Evolutionary conservation across 2,113 vertebrate genomes (phyloP), one percentile per base, ranked within the genome.

Genomic region (Brevimyrus niger): DNA sequence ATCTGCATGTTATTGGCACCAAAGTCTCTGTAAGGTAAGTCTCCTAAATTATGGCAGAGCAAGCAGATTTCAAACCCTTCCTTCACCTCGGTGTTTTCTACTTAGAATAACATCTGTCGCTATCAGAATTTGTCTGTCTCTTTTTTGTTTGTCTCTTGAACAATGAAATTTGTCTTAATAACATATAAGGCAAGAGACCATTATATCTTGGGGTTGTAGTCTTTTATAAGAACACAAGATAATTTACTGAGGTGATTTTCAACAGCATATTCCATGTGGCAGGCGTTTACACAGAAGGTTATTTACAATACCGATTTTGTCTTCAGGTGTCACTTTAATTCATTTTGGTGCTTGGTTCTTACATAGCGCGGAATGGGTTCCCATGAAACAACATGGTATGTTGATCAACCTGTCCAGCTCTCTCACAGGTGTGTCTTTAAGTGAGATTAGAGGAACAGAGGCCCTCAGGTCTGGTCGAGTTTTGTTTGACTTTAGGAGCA

Each of bases 321-420:
- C 82, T 48, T 9, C 3, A 86, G 5, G 83, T n/a, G 31, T 47
- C 31, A 13, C 83, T 27, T 27, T 23, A 85, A 44, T 86, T 86
- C 83, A 86, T 86, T 86, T 86, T 27, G 50, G 44, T 13, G 44
- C 46, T 8, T 86, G 44, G 11, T 86, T 86, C 23, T 27, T 86
- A n/a, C 21, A 86, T n/a, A 42, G 35, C 15, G 7, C 1, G 6
- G 15, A 80, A 42, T 50, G 23, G 46, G 44, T n/a, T 86, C 83
- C 21, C 44, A n/a, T 48, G 44, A 86, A 50, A 31, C 47, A 31
- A 27, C 44, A 27, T 48, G 83, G 83, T 86, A 86, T 86, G 42
- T n/a, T 86, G 83, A 86, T 48, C n/a, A 86, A 86, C 83, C 83
- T 86, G 83, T 86, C 44, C 44, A 42, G 73, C 73, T 80, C 73